Percentiles rank a stretch among this genome's conserved stretches.
Evolutionary conservation across 2,797 vertebrate genomes (phyloP).

Genomic region (Amblyopsis hoosieri): DNA sequence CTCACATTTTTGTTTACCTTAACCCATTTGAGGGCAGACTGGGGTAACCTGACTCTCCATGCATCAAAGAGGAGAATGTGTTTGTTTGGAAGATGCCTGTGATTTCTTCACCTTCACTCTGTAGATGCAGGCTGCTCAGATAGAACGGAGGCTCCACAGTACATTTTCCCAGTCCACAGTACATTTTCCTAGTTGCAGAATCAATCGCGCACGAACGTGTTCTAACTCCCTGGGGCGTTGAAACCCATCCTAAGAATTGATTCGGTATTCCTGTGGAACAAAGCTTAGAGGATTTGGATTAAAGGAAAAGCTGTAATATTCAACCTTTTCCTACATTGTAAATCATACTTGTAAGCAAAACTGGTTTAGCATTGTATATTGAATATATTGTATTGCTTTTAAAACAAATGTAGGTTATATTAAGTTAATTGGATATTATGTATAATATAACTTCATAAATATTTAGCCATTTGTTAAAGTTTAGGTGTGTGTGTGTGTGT

Average conservation of each 20-base stretch:
- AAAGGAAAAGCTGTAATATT: slow-evolving; percentile 23
- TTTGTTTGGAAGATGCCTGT: slow-evolving; percentile 53
- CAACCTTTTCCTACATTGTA: slow-evolving; percentile 42
- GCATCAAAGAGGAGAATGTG: slow-evolving; percentile 44
- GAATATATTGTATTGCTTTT: too few relatives aligned
- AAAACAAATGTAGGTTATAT: too few relatives aligned
- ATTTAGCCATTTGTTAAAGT: neutral
- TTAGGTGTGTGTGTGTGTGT: slow-evolving; percentile 5
- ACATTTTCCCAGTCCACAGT: slow-evolving; percentile 12
- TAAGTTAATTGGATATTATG: neutral
- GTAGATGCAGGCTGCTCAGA: slow-evolving; percentile 9
- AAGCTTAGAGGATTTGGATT: slow-evolving; percentile 2
- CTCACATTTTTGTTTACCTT: slow-evolving; percentile 23
- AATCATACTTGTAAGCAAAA: neutral
- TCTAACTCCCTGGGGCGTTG: slow-evolving; percentile 2
- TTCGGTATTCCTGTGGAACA: neutral
- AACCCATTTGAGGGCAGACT: slow-evolving; percentile 48
- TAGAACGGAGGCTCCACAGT: neutral
- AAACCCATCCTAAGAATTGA: slow-evolving; percentile 5
- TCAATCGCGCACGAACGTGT: slow-evolving; percentile 30
- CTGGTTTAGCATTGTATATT: neutral
- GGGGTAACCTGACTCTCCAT: slow-evolving; percentile 46
- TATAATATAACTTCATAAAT: neutral
- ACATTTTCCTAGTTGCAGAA: slow-evolving; percentile 21
- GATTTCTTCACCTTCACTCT: slow-evolving; percentile 26